Evolutionary conservation across 2,113 vertebrate genomes (phyloP), one percentile per base, ranked within the genome.

Genomic region (Gavia stellata): DNA sequence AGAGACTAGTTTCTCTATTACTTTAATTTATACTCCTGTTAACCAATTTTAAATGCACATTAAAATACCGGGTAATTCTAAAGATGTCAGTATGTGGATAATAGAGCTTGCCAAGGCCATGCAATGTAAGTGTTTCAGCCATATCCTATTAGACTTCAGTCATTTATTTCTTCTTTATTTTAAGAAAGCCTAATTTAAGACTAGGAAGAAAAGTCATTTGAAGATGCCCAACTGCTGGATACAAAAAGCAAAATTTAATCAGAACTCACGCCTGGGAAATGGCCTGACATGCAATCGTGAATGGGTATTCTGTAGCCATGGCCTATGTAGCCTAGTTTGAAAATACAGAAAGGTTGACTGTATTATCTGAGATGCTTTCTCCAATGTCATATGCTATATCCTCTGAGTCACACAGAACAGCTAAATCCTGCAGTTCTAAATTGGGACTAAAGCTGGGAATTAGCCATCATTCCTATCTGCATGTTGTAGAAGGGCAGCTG

Each of bases 1-100:
- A 95, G 67, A 83, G 77, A 85, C 72, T 88, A 73, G 78, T 91
- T 96, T 85, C 4, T 15, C 86, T 67, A 72, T 90, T 93, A 80
- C 89, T 94, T 93, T 96, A 96, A 97, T 96, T 97, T 97, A 96
- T 88, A 65, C 19, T 70, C 81, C 84, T 65, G 86, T 95, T 96
- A 97, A 94, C 31, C 68, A 81, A 86, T 94, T 96, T 96, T 74
- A 97, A 96, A 92, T 71, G 93, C 74, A 70, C 86, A 87, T 95
- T 95, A 96, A 95, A 94, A 88, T 89, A 58, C n/a, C 4, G 3
- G 62, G 72, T 91, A 92, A 96, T 96, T 95, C 61, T 92, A 36
- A 94, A 71, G 52, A 94, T 92, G 94, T 89, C 90, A 92, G 47
- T 42, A 36, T 62, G n/a, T 65, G 91, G 75, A 58, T 93, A 96